Evolutionary conservation across 2,888 invertebrate species (phyloP).

Genomic region (Slavum lentiscoides): DNA sequence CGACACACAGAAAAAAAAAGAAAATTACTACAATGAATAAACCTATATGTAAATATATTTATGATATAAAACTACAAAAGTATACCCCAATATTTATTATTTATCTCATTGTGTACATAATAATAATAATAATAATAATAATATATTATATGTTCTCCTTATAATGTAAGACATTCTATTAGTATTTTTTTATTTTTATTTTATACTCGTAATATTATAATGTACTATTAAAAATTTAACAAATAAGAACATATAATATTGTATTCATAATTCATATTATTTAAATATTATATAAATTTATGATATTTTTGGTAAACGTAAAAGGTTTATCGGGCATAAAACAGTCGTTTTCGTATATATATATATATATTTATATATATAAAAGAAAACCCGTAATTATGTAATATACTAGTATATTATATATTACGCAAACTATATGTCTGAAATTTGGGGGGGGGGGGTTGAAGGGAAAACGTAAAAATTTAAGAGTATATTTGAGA

Average conservation of each 20-base stretch:
- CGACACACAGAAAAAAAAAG: too few species aligned
- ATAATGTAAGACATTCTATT: too few species aligned
- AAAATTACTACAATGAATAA: too few species aligned
- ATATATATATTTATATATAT: too few species aligned
- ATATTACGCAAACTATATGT: conserved; percentile 12
- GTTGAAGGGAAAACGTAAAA: too few species aligned
- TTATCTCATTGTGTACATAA: background rate
- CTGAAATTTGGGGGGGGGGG: background rate
- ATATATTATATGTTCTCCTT: background rate
- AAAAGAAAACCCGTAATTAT: background rate
- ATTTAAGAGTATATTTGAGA: conserved; percentile 37
- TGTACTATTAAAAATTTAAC: conserved; percentile 15
- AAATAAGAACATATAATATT: conserved; percentile 9
- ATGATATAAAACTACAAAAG: background rate
- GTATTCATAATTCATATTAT: conserved; percentile 26
- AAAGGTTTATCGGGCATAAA: background rate
- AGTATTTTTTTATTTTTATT: background rate
- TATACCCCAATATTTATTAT: background rate
- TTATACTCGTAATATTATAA: conserved; percentile 5
- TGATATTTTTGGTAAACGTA: background rate
- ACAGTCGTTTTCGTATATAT: background rate
- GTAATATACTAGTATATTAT: too few species aligned
- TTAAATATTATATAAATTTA: background rate
- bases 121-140: background rate
- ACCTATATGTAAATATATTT: background rate